A percentile compares a stretch with the other conserved stretches of the same genome.
Evolutionary conservation across 2,888 invertebrate species (phyloP).

Genomic region (Psylliodes chrysocephalus): DNA sequence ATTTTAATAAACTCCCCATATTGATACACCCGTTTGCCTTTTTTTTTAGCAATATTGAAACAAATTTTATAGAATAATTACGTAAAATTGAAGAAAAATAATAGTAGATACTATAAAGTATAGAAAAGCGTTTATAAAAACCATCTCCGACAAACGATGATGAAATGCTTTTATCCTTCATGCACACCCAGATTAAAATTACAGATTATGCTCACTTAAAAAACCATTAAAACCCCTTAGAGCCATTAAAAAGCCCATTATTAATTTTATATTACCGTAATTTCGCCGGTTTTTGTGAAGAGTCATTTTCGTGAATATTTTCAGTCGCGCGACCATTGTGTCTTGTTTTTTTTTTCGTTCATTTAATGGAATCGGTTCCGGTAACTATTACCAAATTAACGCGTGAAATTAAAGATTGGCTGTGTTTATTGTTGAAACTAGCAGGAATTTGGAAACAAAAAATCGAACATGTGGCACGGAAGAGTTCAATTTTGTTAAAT

Average conservation of each 20-base stretch:
- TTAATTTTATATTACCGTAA: constrained; percentile 1
- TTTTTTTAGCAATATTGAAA: too few species aligned
- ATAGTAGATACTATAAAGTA: background rate
- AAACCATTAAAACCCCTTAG: constrained; percentile 4
- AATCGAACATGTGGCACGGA: background rate
- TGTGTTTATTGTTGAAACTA: constrained; percentile 10
- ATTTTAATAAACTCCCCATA: too few species aligned
- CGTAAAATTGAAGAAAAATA: background rate
- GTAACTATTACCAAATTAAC: constrained; percentile 14
- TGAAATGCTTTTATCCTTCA: background rate
- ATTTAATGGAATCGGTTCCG: constrained; percentile 21
- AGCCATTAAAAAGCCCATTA: background rate
- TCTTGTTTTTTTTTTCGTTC: constrained; percentile 11
- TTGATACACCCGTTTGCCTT: too few species aligned
- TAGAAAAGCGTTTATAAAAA: background rate
- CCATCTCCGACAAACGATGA: constrained; percentile 5
- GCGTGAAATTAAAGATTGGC: constrained; percentile 24
- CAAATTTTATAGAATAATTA: background rate
- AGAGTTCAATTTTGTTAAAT: too few species aligned
- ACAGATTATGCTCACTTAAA: constrained; percentile 4
- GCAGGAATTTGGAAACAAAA: constrained; percentile 9
- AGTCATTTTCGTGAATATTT: constrained; percentile 3
- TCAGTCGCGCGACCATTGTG: constrained; percentile 20
- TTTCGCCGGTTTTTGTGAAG: background rate
- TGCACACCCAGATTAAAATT: constrained; percentile 3